These are phyloP conservation scores for Sphenodon punctatus DNA, from an alignment of 2,797 vertebrate genomes.

Conservation along the genomic window DNA sequence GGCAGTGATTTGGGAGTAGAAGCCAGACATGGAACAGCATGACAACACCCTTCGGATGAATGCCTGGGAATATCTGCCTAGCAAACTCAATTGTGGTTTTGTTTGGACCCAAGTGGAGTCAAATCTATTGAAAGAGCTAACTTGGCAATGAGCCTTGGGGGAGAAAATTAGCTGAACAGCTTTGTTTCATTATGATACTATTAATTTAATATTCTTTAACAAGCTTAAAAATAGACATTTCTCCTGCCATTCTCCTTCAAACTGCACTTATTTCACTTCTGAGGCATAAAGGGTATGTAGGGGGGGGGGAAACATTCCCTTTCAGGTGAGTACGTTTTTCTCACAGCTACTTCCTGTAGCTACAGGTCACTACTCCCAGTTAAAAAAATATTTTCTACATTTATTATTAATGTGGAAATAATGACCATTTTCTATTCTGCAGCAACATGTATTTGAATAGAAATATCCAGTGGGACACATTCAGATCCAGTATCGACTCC, in stretches of 20 bases:
- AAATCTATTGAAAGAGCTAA: constrained; percentile 24
- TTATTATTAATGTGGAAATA: too few species aligned
- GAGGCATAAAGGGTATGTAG: too few species aligned
- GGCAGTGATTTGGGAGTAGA: background rate
- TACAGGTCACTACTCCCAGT: too few species aligned
- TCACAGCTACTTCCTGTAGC: too few species aligned
- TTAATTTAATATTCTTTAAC: constrained; percentile 47
- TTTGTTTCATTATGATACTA: constrained; percentile 30
- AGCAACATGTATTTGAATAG: too few species aligned
- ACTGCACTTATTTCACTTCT: constrained; percentile 13
- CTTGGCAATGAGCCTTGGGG: background rate
- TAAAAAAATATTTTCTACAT: too few species aligned
- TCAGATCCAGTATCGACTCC: too few species aligned
- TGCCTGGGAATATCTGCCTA: background rate
- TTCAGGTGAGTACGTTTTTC: background rate
- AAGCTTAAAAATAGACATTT: constrained; percentile 42
- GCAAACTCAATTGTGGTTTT: constrained; percentile 15
- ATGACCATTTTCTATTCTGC: too few species aligned
- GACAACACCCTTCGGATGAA: background rate
- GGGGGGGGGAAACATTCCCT: too few species aligned
- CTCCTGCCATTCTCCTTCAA: constrained; percentile 26
- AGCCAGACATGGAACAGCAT: background rate
- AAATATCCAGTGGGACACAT: too few species aligned
- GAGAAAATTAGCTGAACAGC: constrained; percentile 12
- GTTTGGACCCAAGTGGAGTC: background rate